A percentile compares a stretch with the other conserved stretches of the same genome.
These are phyloP conservation scores for Xerus inauris DNA, from an alignment of 2,113 vertebrate genomes.

Conservation along the genomic window DNA sequence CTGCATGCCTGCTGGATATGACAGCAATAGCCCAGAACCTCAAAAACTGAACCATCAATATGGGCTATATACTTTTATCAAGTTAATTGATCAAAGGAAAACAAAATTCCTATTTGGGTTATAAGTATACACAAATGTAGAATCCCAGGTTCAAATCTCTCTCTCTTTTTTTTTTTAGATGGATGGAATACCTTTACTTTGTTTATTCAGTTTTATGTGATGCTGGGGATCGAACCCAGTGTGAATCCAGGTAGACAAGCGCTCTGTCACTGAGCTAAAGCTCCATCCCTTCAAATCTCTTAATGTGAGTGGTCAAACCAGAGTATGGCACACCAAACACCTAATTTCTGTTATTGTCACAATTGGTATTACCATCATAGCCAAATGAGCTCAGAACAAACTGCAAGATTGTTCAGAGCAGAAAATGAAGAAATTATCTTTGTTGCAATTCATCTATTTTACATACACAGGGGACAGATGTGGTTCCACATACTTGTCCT, in stretches of 20 bases:
- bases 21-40: neutral
- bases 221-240: too few species aligned
- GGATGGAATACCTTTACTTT: too few species aligned
- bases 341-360: neutral
- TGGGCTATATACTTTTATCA: neutral
- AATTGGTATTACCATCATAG: fast-evolving
- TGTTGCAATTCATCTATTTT: neutral
- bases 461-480: neutral
- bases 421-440: neutral
- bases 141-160: neutral
- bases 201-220: too few species aligned
- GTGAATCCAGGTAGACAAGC: too few species aligned
- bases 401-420: neutral
- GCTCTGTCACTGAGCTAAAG: too few species aligned
- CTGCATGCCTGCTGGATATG: neutral
- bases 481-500: neutral
- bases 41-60: neutral
- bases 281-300: neutral
- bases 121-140: neutral
- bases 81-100: neutral
- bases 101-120: neutral
- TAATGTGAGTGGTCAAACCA: neutral
- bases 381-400: neutral
- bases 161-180: too few species aligned
- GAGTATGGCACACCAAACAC: neutral